Conservation (phyloP, 2,888 invertebrate species). For the Dasypolia templi region DNA sequence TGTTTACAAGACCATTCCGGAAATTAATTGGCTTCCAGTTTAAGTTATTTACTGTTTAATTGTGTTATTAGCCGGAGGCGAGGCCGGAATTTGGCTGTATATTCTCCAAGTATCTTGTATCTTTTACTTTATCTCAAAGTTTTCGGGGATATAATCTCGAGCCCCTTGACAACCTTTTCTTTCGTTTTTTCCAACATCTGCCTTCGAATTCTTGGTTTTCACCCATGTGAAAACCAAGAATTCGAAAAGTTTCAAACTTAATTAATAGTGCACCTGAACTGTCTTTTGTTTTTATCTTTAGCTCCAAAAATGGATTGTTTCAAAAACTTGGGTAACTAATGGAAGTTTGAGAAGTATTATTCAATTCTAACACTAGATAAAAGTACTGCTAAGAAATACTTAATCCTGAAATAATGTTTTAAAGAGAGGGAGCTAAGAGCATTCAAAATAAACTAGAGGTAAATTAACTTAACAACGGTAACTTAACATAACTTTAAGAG, state of each 20-base stretch:
- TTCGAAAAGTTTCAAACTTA: constrained; percentile 26
- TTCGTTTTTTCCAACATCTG: constrained; percentile 35
- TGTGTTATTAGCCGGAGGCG: constrained; percentile 51
- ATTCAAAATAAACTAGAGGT: constrained; percentile 25
- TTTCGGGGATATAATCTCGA: constrained; percentile 12
- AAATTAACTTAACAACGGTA: constrained; percentile 28
- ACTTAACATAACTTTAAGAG: constrained; percentile 39
- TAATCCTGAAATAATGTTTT: neutral
- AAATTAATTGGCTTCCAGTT: constrained; percentile 63
- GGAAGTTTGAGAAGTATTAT: constrained; percentile 11
- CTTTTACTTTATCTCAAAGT: constrained; percentile 36
- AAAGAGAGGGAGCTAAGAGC: constrained; percentile 1
- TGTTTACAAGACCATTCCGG: constrained; percentile 57
- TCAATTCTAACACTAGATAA: constrained; percentile 12
- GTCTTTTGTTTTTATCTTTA: constrained; percentile 42
- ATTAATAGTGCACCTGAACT: constrained; percentile 35
- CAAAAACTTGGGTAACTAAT: constrained; percentile 41
- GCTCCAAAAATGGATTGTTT: constrained; percentile 36
- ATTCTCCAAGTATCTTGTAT: constrained; percentile 28
- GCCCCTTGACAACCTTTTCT: neutral
- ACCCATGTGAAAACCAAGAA: constrained; percentile 12
- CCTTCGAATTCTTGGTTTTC: no score
- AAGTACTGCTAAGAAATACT: constrained; percentile 4
- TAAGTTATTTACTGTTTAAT: constrained; percentile 61
- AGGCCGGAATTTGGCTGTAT: constrained; percentile 26